Evolutionary conservation across 1,140 invertebrate genomes (phyloP).

Genomic region (Zaprionus kolodkinae): DNA sequence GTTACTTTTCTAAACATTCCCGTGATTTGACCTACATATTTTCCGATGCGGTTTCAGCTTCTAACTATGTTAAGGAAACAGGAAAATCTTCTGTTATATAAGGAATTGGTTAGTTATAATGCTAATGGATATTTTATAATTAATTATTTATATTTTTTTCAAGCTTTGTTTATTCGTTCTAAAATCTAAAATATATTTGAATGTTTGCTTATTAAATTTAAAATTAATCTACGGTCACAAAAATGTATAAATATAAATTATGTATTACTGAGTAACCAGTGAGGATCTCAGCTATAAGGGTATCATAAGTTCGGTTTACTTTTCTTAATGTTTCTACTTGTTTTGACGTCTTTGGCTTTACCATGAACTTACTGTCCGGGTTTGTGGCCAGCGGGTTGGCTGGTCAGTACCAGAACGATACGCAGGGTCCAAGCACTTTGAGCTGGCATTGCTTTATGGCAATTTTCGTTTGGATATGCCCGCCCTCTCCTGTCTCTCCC

Average conservation of each 20-base stretch:
- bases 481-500: neutral
- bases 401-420: constrained; percentile 3
- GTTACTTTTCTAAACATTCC: neutral
- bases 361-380: constrained; percentile 36
- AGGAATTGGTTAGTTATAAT: too few relatives aligned
- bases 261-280: too few relatives aligned
- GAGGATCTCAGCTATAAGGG: neutral
- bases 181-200: too few relatives aligned
- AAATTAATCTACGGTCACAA: too few relatives aligned
- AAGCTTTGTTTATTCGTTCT: too few relatives aligned
- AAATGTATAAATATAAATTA: too few relatives aligned
- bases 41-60: neutral
- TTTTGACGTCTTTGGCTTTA: constrained; percentile 2
- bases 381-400: neutral
- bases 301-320: neutral
- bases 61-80: too few relatives aligned
- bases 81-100: too few relatives aligned
- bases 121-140: too few relatives aligned
- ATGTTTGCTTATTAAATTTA: too few relatives aligned
- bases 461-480: constrained; percentile 64
- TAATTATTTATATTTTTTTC: too few relatives aligned
- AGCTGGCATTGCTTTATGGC: constrained; percentile 33
- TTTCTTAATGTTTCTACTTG: constrained; percentile 5
- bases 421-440: constrained; percentile 14
- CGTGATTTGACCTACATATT: neutral